Base-by-base conservation (phyloP, 2,797 vertebrate genomes). In the Lepidocolaptes lacrymiger region DNA sequence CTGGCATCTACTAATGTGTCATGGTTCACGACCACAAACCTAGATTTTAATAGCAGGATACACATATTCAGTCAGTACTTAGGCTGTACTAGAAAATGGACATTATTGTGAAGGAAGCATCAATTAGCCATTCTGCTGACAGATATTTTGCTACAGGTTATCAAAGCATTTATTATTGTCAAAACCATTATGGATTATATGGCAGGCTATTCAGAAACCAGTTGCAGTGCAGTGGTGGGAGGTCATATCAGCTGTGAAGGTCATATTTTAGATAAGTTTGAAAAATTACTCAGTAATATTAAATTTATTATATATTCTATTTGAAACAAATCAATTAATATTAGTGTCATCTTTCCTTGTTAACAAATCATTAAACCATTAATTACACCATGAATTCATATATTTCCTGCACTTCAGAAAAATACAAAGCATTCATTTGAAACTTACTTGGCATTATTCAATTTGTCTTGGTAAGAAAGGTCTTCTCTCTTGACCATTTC, bases 391-490 rank as follows among this genome's bases (percentile, higher is more conserved):
- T 49, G 5, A 81, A 72, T 64, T 72, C 13, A 54, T 46, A 3
- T 6, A 82, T 52, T 80, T 78, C 32, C 39, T 52, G 39, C 51
- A 41, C 27, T 67, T 79, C 12, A 81, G 22, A 12, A 91, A 95
- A 91, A 84, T 22, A 72, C 6, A 37, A 91, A 67, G 43, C 39
- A 71, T 75, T 59, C 1, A 23, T 71, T 72, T 83, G 84, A 77
- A 74, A 89, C 98, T 98, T 98, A 99, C 97, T 99, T 99, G 48
- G 98, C 98, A 55, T 99, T 98, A 88, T 98, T 98, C 96, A 99
- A 72, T 89, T 98, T 98, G 91, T 99, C 98, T 69, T 93, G 81
- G 58, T 98, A 93, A 59, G 95, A 98, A 84, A 98, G 76, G 64
- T 98, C 92, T 85, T 93, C 97, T 96, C 97, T 98, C 97, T 98